Conservation (phyloP, 2,113 vertebrate species). For the Rhea americana region DNA sequence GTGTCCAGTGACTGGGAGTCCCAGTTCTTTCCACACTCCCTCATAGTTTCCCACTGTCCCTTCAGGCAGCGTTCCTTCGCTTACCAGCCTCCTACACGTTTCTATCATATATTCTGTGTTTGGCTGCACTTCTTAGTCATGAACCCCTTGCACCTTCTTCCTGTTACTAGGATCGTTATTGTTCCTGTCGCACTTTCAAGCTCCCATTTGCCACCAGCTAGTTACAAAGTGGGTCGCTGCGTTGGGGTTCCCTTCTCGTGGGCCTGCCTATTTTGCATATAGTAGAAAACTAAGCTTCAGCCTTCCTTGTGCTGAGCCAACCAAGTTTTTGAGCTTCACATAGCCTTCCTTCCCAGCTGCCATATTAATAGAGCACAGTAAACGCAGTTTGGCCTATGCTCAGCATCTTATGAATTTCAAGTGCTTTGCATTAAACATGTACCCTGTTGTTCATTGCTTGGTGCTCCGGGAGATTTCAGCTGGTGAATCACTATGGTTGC, state of each 20-base stretch:
- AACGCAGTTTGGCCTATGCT: background rate
- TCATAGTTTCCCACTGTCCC: background rate
- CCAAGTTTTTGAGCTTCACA: background rate
- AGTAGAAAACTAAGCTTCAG: background rate
- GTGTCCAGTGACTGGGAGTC: background rate
- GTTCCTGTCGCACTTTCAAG: background rate
- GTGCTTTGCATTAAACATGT: slow-evolving; percentile 11
- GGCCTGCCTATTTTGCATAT: background rate
- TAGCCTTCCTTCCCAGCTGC: background rate
- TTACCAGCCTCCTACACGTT: background rate
- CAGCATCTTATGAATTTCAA: slow-evolving; percentile 4
- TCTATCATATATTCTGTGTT: background rate
- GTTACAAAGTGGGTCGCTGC: background rate
- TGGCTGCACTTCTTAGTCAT: background rate
- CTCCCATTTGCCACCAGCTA: background rate
- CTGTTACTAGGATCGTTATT: background rate
- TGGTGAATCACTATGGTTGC: background rate
- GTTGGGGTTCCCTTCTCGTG: background rate
- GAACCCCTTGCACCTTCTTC: background rate
- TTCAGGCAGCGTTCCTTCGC: background rate
- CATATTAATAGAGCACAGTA: background rate
- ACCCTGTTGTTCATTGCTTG: background rate
- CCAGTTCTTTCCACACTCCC: background rate
- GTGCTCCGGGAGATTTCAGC: background rate
- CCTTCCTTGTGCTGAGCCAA: background rate